Evolutionary conservation across 2,888 invertebrate genomes (phyloP).

Genomic region (Pristionchus fissidentatus): DNA sequence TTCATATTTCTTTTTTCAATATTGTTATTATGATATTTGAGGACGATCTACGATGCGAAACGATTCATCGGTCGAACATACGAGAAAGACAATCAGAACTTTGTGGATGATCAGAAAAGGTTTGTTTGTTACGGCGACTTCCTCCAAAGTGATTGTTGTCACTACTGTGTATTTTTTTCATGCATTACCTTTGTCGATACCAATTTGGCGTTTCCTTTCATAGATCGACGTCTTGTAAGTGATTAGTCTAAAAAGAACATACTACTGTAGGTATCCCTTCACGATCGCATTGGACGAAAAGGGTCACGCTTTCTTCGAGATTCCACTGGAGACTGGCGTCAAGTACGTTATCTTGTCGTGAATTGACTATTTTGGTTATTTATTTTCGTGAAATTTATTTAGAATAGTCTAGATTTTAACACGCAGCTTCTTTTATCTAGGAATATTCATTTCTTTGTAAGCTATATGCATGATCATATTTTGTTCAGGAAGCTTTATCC

Average conservation of each 20-base stretch:
- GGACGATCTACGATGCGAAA: constrained; percentile 79
- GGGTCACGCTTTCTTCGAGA: constrained; percentile 70
- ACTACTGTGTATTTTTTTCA: background rate
- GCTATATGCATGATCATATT: too few species aligned
- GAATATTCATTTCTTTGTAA: too few species aligned
- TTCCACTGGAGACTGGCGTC: constrained; percentile 66
- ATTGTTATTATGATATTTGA: constrained; percentile 50
- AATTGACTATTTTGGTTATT: background rate
- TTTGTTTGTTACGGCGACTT: background rate
- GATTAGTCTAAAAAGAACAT: background rate
- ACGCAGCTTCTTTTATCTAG: background rate
- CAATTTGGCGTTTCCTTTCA: background rate
- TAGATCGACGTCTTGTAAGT: background rate
- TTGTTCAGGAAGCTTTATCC: constrained; percentile 67
- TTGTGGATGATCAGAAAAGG: constrained; percentile 56
- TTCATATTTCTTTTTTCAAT: too few species aligned
- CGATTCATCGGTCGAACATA: constrained; percentile 78
- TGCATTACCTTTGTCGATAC: background rate
- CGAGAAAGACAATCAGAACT: constrained; percentile 71
- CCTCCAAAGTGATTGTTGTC: background rate
- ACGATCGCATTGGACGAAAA: constrained; percentile 65
- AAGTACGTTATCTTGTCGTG: constrained; percentile 53
- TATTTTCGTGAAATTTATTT: background rate
- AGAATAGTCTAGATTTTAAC: background rate
- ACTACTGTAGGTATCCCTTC: constrained; percentile 75